Conservation (phyloP, 2,797 vertebrate species). For the Acanthiza pusilla region DNA sequence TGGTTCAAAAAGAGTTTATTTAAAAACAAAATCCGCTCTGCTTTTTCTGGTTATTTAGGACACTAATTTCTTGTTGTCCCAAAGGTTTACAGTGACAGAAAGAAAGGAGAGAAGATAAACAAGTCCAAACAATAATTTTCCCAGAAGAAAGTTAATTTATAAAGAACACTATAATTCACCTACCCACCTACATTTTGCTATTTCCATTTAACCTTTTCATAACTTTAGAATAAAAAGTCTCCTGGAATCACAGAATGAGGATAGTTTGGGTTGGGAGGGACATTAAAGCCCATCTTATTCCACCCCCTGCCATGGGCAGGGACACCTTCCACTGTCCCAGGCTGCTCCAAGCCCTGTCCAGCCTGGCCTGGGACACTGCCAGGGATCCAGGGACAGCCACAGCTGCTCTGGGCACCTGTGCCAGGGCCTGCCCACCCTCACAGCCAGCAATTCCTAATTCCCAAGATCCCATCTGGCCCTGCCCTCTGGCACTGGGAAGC, state of each 20-base stretch:
- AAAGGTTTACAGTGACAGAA: not conserved
- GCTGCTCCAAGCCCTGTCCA: fast-evolving
- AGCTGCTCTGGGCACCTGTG: not conserved
- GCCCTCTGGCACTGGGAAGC: not conserved
- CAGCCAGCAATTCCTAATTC: not conserved
- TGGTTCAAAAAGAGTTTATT: not conserved
- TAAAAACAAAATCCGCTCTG: not conserved
- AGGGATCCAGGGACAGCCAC: not conserved
- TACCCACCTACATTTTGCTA: not conserved
- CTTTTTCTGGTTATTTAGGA: not conserved
- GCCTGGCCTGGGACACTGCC: not conserved
- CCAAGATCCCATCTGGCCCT: not conserved
- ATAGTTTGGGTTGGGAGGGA: not conserved
- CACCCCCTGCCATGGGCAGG: not conserved
- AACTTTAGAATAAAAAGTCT: not conserved
- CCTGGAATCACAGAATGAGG: not conserved
- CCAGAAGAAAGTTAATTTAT: not conserved
- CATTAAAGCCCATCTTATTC: fast-evolving
- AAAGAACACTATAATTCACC: not conserved
- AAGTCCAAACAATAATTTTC: not conserved
- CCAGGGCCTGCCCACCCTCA: not conserved
- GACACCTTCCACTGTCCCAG: not conserved
- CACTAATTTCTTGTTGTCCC: not conserved
- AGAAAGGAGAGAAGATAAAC: not conserved
- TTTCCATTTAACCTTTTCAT: not conserved